A percentile compares a stretch with the other conserved stretches of the same genome.
Conservation (phyloP, 2,888 invertebrate species). For the Acanthosepion lycidas region DNA sequence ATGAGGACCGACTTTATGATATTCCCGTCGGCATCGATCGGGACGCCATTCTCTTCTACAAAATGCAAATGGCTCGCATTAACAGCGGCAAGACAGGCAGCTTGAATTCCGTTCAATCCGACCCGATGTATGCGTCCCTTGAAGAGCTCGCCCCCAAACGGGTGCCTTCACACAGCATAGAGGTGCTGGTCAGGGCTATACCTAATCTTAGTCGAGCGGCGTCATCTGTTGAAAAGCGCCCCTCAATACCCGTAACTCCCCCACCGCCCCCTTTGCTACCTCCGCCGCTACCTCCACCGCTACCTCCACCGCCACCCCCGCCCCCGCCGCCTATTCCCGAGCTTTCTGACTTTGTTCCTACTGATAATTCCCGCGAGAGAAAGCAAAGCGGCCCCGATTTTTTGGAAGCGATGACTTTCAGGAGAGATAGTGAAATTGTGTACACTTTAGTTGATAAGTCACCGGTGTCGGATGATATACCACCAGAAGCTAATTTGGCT, state of each 20-base stretch:
- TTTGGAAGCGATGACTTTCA: neutral
- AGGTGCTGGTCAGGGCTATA: slow-evolving; percentile 60
- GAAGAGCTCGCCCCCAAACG: slow-evolving; percentile 56
- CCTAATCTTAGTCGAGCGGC: neutral
- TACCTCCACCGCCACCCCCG: neutral
- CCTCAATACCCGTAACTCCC: neutral
- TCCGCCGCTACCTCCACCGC: neutral
- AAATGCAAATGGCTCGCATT: slow-evolving; percentile 65
- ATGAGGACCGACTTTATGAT: slow-evolving; percentile 54
- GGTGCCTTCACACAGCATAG: slow-evolving; percentile 68
- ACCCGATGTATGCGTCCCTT: slow-evolving; percentile 60
- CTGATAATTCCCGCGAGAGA: neutral
- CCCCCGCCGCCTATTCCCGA: neutral
- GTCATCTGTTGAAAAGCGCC: neutral
- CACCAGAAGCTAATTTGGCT: slow-evolving; percentile 3
- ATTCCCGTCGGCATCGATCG: slow-evolving; percentile 64
- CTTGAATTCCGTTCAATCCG: slow-evolving; percentile 67
- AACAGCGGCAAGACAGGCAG: slow-evolving; percentile 64
- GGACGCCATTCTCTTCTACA: slow-evolving; percentile 69
- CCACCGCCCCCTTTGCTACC: neutral
- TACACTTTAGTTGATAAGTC: neutral
- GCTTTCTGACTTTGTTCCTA: neutral
- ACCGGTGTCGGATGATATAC: neutral
- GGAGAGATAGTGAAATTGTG: neutral
- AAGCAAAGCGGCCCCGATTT: neutral